A percentile compares a stretch with the other conserved stretches of the same genome.
phyloP scores from a whole-genome alignment of 2,797 vertebrate genomes.

The Xiphophorus birchmanni region DNA sequence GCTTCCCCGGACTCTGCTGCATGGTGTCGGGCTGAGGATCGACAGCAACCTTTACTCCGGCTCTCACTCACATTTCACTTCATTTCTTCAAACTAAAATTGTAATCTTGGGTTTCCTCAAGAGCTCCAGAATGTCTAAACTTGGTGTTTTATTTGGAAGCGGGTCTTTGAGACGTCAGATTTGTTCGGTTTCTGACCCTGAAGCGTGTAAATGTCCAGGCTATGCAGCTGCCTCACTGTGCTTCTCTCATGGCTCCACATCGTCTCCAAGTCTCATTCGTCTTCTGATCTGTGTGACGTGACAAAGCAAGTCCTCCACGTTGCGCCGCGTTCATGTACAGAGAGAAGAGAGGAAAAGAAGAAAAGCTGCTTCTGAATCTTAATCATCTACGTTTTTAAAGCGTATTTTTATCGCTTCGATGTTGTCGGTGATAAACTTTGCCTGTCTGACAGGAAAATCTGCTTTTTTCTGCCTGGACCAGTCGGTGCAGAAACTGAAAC shows the following conservation, averaged over 20 bases:
- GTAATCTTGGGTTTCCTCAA: not conserved
- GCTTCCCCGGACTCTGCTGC: slow-evolving; percentile 96
- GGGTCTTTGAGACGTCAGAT: not conserved
- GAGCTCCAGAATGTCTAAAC: not conserved
- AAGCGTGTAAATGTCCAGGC: slow-evolving; percentile 55
- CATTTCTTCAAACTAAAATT: slow-evolving; percentile 3
- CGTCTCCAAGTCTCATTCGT: slow-evolving; percentile 36
- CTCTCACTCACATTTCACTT: not conserved
- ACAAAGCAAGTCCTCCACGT: slow-evolving; percentile 33
- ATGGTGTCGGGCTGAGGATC: slow-evolving; percentile 90
- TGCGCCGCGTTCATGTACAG: slow-evolving; percentile 17
- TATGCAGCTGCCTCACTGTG: slow-evolving; percentile 58
- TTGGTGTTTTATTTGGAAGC: not conserved
- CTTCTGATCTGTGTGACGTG: slow-evolving; percentile 46
- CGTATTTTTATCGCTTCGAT: slow-evolving; percentile 3
- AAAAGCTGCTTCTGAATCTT: not conserved
- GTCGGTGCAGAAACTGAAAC: not conserved
- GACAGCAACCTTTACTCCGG: slow-evolving; percentile 21
- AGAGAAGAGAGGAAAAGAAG: slow-evolving; percentile 5
- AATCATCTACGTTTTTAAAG: not conserved
- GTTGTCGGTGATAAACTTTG: not conserved
- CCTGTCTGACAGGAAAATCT: not conserved
- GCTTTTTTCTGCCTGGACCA: not conserved
- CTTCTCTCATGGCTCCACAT: slow-evolving; percentile 5
- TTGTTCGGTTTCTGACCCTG: slow-evolving; percentile 8